Conservation (phyloP, 2,113 vertebrate genomes). For the Coregonus clupeaformis region DNA sequence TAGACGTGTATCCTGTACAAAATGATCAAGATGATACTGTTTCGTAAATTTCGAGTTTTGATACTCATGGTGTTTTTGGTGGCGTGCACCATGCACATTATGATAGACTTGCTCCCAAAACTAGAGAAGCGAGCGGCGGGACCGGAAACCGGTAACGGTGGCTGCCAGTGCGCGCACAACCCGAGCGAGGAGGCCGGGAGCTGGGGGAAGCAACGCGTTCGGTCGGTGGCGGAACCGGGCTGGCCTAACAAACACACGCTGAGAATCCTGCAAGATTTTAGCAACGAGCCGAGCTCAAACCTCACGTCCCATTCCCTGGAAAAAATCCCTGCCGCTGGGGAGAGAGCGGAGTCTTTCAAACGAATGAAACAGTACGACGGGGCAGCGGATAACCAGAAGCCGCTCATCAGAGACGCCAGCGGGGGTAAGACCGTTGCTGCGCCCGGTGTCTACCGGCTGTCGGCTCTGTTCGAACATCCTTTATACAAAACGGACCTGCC, state of each 20-base stretch:
- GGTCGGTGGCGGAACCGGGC: slow-evolving; percentile 64
- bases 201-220: slow-evolving; percentile 68
- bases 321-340: slow-evolving; percentile 61
- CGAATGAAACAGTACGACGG: slow-evolving; percentile 55
- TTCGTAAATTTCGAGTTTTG: slow-evolving; percentile 89
- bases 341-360: slow-evolving; percentile 54
- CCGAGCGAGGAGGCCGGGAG: slow-evolving; percentile 70
- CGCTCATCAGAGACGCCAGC: slow-evolving; percentile 44
- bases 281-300: slow-evolving; percentile 90
- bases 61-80: slow-evolving; percentile 89
- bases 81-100: slow-evolving; percentile 93
- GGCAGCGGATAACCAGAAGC: slow-evolving; percentile 58
- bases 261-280: slow-evolving; percentile 91
- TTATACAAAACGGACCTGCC: slow-evolving; percentile 78
- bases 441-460: slow-evolving; percentile 66
- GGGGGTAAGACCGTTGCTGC: slow-evolving; percentile 12
- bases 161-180: slow-evolving; percentile 82
- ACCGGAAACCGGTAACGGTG: slow-evolving; percentile 62
- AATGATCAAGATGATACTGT: slow-evolving; percentile 86
- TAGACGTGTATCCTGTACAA: neutral
- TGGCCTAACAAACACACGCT: slow-evolving; percentile 93
- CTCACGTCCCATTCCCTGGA: slow-evolving; percentile 84
- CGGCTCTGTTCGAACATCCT: slow-evolving; percentile 83
- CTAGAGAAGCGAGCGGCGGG: slow-evolving; percentile 80
- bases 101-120: slow-evolving; percentile 89